Base-by-base conservation (phyloP, 2,888 invertebrate genomes). In the Stenodema calcarata region DNA sequence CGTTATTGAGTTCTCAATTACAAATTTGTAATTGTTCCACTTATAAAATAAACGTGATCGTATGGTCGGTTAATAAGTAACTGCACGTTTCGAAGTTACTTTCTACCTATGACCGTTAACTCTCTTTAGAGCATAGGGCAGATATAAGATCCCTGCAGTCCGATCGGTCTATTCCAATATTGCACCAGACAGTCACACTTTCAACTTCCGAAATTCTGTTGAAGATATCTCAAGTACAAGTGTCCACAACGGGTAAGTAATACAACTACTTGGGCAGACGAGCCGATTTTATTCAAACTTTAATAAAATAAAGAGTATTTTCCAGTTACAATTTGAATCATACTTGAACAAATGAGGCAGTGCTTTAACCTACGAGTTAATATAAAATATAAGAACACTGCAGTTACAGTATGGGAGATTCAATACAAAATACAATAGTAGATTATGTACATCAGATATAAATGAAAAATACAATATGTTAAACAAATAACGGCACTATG, bases 241-340 rank as follows among this genome's bases (percentile, higher is more conserved):
- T n/a, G 12, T n/a, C n/a, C n/a, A 62, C 62, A 16, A 27, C 3
- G 9, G 18, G 12, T 7, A 7, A 23, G 27, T 11, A 23, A 23
- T 62, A 62, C 18, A 62, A 62, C 23, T 23, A 54, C 23, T 23
- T 23, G 23, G 62, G 62, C 23, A 27, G 23, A 23, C 62, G 62
- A 62, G 62, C 62, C 62, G 62, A 62, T 62, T 54, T 62, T 62
- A 62, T 62, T 62, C 62, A 62, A 62, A 62, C 23, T 62, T 62
- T 62, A 62, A 62, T 62, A 23, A 62, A 73, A 73, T 73, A 73
- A 73, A 73, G 73, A 73, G 73, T 35, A 41, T 73, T 35, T 73
- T 73, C n/a, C 73, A 35, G 30, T 73, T 35, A 73, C 73, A 30
- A 30, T 73, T 73, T 18, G 73, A 41, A 41, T 73, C 30, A 41